Evolutionary conservation across 2,797 vertebrate genomes (phyloP), one percentile per base, ranked within the genome.

Genomic region (Pogonophryne albipinna): DNA sequence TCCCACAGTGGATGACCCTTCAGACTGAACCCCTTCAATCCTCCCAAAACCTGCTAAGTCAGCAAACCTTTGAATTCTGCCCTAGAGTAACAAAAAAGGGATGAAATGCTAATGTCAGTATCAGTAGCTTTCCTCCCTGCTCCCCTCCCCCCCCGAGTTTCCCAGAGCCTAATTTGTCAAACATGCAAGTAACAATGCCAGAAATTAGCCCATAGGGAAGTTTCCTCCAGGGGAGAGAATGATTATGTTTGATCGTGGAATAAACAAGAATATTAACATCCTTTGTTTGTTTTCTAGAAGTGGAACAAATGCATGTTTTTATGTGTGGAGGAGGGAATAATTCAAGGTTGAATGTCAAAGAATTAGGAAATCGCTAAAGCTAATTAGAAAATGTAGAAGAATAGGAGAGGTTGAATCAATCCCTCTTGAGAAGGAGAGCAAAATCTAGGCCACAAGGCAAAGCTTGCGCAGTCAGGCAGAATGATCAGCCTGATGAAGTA

Each of bases 221-320:
- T 75, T 75, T 83, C 86, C 89, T 92, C 91, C 63, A 71, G 90
- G 90, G 90, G 51, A 87, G 88, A 86, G 72, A 83, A 87, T 85
- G 85, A 93, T 92, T 93, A 89, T 89, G 89, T 95, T 93, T 95
- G 94, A 95, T 95, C 93, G 91, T 71, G 78, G 81, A 92, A 94
- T 88, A 94, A 95, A 94, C 91, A 95, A 93, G 80, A 92, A 90
- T 80, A 93, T 94, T 92, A 92, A 78, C 92, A 90, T 87, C 88
- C 92, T 92, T 94, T 94, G 93, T 94, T 94, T 80, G 84, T 84
- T 92, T 91, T 91, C 80, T 84, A 91, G 85, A 94, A 91, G 71
- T 82, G 84, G 78, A 93, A 89, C 87, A 91, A 93, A 92, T 80
- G 86, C 64, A 79, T 89, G 74, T 87, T 93, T 86, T 91, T 90